Evolutionary conservation across 1,140 invertebrate genomes (phyloP).

Genomic region (Meloidogyne hapla): DNA sequence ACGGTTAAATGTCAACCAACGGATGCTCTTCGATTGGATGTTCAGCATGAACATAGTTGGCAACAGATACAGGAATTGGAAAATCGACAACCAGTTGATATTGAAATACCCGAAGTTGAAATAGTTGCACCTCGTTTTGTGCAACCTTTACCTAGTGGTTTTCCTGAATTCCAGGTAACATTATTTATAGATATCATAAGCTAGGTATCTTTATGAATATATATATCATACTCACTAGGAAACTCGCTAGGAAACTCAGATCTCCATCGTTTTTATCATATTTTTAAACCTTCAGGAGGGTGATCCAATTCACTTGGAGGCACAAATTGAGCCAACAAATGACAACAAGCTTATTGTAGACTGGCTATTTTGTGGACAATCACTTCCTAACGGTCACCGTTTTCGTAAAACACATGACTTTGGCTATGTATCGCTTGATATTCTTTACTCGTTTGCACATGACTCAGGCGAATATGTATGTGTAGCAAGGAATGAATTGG

Average conservation of each 20-base stretch:
- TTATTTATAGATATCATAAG: too few species aligned
- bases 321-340: conserved; percentile 88
- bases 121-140: conserved; percentile 76
- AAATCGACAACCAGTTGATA: conserved; percentile 74
- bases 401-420: conserved; percentile 88
- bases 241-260: too few species aligned
- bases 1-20: conserved; percentile 78
- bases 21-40: conserved; percentile 80
- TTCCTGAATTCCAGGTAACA: conserved; percentile 44
- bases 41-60: conserved; percentile 79
- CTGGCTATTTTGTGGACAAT: conserved; percentile 87
- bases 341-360: conserved; percentile 86
- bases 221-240: too few species aligned
- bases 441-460: conserved; percentile 80
- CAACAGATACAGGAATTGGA: conserved; percentile 85
- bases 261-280: too few species aligned
- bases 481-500: conserved; percentile 66
- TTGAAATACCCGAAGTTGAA: conserved; percentile 50
- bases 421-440: conserved; percentile 77
- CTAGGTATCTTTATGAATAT: background rate
- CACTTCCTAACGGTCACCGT: conserved; percentile 79
- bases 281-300: conserved; percentile 70
- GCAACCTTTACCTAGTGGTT: conserved; percentile 37
- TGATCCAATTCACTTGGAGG: conserved; percentile 89
- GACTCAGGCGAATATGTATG: conserved; percentile 84